A percentile compares a stretch with the other conserved stretches of the same genome.
Evolutionary conservation across 2,888 invertebrate genomes (phyloP).

Genomic region (Odontothrips loti): DNA sequence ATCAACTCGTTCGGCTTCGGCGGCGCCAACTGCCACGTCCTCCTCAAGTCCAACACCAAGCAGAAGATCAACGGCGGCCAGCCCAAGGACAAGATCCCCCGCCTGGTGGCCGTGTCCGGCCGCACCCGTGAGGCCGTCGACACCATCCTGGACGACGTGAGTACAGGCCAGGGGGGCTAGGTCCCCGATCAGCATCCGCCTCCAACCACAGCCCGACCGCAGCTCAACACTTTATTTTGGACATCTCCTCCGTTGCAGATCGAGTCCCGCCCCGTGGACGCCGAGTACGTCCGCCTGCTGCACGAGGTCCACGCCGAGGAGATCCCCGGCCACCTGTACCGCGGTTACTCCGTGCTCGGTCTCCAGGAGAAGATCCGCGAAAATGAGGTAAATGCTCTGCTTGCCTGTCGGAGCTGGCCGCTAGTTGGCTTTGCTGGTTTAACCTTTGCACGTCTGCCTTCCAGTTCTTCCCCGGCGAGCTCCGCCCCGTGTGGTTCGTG

Average conservation of each 20-base stretch:
- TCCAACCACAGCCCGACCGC: neutral
- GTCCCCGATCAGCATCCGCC: too few relatives aligned
- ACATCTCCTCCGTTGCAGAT: conserved; percentile 40
- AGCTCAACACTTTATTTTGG: neutral
- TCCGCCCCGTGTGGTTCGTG: conserved; percentile 77
- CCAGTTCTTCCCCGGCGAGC: conserved; percentile 58
- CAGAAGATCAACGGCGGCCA: conserved; percentile 59
- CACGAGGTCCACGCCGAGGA: conserved; percentile 52
- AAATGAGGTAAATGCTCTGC: conserved; percentile 36
- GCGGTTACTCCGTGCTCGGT: conserved; percentile 66
- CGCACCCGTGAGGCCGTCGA: conserved; percentile 73
- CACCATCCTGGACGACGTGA: conserved; percentile 58
- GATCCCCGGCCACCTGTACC: conserved; percentile 61
- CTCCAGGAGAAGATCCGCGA: conserved; percentile 43
- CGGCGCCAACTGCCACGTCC: conserved; percentile 75
- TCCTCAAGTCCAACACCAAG: conserved; percentile 59
- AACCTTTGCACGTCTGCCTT: conserved; percentile 38
- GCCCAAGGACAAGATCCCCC: conserved; percentile 63
- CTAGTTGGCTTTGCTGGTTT: neutral
- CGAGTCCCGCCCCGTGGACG: conserved; percentile 57
- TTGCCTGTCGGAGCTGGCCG: too few relatives aligned
- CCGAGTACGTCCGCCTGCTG: conserved; percentile 57
- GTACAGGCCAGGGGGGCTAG: conserved; percentile 35
- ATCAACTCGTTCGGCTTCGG: conserved; percentile 93
- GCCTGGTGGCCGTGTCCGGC: conserved; percentile 70